Evolutionary conservation across 2,888 invertebrate genomes (phyloP).

Genomic region (Lithophane ornitopus): DNA sequence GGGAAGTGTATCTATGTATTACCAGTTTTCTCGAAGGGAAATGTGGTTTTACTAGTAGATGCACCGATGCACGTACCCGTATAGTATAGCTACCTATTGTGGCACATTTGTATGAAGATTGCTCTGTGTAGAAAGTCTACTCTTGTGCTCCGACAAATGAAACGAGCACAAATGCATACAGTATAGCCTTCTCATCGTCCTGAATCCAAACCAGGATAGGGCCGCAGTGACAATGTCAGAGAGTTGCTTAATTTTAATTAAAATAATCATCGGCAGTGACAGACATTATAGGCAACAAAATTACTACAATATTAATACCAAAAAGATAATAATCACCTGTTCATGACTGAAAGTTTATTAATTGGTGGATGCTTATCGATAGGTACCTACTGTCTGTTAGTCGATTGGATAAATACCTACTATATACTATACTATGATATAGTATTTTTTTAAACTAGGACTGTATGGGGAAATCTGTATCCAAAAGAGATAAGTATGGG

Average conservation of each 20-base stretch:
- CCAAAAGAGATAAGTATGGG: not conserved
- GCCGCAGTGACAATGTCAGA: not conserved
- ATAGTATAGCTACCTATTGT: not conserved
- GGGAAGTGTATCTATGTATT: not conserved
- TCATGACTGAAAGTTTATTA: not conserved
- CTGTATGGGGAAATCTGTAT: not conserved
- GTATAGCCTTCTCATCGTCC: not conserved
- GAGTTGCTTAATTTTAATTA: not conserved
- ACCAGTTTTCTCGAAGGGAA: not conserved
- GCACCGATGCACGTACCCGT: not conserved
- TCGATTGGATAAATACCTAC: not conserved
- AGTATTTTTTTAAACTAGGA: not conserved
- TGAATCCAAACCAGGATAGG: not conserved
- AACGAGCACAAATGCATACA: not conserved
- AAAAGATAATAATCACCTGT: not conserved
- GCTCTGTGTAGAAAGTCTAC: not conserved
- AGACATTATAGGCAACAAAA: not conserved
- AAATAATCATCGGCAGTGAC: not conserved
- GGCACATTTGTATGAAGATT: constrained; percentile 5
- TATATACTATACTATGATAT: not conserved
- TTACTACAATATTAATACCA: not conserved
- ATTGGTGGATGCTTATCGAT: not conserved
- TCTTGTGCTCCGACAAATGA: no score
- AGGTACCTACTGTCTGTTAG: not conserved
- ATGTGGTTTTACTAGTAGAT: not conserved